Percentiles rank a stretch among this genome's conserved stretches.
phyloP scores from a whole-genome alignment of 2,113 vertebrate genomes.

The Lanius ludovicianus region DNA sequence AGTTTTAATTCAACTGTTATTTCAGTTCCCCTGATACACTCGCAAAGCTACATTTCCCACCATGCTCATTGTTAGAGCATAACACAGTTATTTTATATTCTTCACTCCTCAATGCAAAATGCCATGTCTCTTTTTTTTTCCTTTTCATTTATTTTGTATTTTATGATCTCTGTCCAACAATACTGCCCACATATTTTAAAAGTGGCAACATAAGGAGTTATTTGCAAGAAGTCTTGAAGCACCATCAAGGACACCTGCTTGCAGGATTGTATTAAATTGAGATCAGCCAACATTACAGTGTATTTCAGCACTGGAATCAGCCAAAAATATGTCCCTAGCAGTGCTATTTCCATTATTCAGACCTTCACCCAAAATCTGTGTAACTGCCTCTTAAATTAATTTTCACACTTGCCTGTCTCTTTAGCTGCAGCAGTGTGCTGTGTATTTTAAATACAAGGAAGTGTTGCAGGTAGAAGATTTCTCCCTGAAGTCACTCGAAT shows the following conservation, averaged over 20 bases:
- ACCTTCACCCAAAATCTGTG: constrained; percentile 63
- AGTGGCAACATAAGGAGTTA: constrained; percentile 58
- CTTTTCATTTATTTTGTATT: constrained; percentile 15
- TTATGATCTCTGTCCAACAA: constrained; percentile 38
- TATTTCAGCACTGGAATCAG: constrained; percentile 58
- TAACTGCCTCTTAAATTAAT: constrained; percentile 56
- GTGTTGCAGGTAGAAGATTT: constrained; percentile 44
- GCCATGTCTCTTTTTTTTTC: neutral
- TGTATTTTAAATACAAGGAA: constrained; percentile 55
- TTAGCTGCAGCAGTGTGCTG: constrained; percentile 5
- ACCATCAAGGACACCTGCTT: constrained; percentile 65
- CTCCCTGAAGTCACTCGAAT: constrained; percentile 47
- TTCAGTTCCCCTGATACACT: neutral
- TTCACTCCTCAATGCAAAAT: neutral
- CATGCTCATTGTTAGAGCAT: neutral
- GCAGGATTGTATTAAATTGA: constrained; percentile 53
- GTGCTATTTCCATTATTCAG: constrained; percentile 68
- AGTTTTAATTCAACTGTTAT: neutral
- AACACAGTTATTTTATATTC: neutral
- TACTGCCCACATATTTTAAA: constrained; percentile 59
- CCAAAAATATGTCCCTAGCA: constrained; percentile 68
- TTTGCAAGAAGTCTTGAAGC: constrained; percentile 67
- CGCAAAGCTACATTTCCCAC: neutral
- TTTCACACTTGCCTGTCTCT: constrained; percentile 63
- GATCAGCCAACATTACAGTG: constrained; percentile 51